Evolutionary conservation across 2,888 invertebrate species (phyloP).

Genomic region (Pollenia amentaria): DNA sequence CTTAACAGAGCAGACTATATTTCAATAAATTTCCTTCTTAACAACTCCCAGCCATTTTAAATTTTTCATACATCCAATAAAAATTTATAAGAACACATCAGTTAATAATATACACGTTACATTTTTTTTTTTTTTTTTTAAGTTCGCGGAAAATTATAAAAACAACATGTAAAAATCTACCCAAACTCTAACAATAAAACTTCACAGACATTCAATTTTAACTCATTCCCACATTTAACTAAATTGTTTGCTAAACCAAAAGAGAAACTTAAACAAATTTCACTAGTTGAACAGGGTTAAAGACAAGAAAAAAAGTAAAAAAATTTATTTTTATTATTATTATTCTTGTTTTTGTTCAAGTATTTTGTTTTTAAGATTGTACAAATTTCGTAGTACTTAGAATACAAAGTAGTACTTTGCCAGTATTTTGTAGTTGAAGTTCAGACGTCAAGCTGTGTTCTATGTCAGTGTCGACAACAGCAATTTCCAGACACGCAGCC

Average conservation of each 20-base stretch:
- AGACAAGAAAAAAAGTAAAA: background rate
- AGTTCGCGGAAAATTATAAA: conserved; percentile 60
- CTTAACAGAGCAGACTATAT: too few species aligned
- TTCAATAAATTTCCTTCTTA: too few species aligned
- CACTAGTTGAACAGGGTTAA: conserved; percentile 28
- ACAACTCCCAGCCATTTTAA: too few species aligned
- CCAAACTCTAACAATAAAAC: conserved; percentile 4
- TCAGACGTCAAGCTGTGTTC: conserved; percentile 72
- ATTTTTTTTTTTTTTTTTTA: conserved; percentile 19
- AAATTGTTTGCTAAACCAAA: background rate
- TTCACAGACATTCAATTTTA: conserved; percentile 15
- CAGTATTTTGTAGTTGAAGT: conserved; percentile 50
- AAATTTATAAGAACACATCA: too few species aligned
- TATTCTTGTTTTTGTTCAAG: background rate
- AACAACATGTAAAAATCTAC: conserved; percentile 36
- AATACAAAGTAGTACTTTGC: conserved; percentile 33
- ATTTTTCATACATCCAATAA: too few species aligned
- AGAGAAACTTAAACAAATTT: conserved; percentile 9
- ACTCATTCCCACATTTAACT: background rate
- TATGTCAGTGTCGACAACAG: conserved; percentile 70
- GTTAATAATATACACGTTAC: too few species aligned
- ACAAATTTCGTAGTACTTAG: conserved; percentile 58
- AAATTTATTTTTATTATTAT: conserved; percentile 29
- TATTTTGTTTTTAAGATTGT: conserved; percentile 51
- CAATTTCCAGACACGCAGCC: conserved; percentile 63